Percentiles rank a stretch among this genome's conserved stretches.
Conservation (phyloP, 30 jellyfish, hydroid and myxozoan genomes). For the Clytia hemisphaerica region DNA sequence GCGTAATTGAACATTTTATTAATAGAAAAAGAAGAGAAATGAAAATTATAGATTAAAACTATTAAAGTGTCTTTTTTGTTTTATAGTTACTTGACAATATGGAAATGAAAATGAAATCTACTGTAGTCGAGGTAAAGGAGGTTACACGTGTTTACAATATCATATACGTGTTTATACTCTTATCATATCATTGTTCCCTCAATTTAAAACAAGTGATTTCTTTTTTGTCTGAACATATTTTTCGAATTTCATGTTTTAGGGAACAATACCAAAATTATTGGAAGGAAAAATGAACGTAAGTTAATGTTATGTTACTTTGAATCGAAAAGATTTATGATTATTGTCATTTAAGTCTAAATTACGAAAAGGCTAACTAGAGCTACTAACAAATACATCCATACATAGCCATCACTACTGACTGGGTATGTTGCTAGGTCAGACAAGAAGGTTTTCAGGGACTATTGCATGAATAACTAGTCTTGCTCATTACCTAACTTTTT, state of each 20-base stretch:
- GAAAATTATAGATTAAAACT: too few species aligned
- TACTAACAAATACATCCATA: too few species aligned
- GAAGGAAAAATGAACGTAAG: conserved; percentile 92
- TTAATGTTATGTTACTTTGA: too few species aligned
- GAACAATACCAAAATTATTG: conserved; percentile 78
- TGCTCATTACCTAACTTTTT: neutral
- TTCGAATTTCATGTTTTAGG: conserved; percentile 28
- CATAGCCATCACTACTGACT: too few species aligned
- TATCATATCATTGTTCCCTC: too few species aligned
- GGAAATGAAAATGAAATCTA: conserved; percentile 97
- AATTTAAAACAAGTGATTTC: neutral
- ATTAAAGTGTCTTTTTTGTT: neutral
- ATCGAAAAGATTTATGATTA: too few species aligned
- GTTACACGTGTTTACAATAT: neutral
- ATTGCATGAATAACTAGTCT: neutral
- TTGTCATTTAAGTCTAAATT: too few species aligned
- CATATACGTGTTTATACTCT: too few species aligned
- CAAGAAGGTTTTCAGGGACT: neutral
- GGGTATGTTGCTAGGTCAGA: neutral
- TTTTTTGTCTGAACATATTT: neutral
- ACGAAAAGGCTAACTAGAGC: too few species aligned
- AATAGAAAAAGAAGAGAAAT: too few species aligned
- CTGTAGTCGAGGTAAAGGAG: conserved; percentile 81
- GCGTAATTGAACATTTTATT: too few species aligned
- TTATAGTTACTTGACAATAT: conserved; percentile 83